Percentiles rank a stretch among this genome's conserved stretches.
These are phyloP conservation scores for Phylloscopus trochilus DNA, from an alignment of 2,113 vertebrate species.

Conservation along the genomic window DNA sequence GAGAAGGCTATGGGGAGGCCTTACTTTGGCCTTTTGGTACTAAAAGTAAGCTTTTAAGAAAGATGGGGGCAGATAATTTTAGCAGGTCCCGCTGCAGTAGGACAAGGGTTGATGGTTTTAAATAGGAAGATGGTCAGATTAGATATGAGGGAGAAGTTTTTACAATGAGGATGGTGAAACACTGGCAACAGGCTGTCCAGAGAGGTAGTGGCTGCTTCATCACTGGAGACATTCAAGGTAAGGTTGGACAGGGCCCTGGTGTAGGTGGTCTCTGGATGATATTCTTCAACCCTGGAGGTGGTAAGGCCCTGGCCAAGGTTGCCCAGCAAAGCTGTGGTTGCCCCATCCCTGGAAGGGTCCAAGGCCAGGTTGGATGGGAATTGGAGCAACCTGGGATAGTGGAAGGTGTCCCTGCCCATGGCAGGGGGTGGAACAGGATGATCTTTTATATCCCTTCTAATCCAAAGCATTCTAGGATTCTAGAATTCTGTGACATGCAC, in stretches of 20 bases:
- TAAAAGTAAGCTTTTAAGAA: not conserved
- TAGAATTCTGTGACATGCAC: not conserved
- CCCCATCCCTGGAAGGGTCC: not conserved
- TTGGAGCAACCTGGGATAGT: not conserved
- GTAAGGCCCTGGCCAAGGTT: accelerated
- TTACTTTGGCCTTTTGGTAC: not conserved
- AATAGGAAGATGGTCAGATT: not conserved
- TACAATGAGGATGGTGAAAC: not conserved
- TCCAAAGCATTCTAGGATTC: not conserved
- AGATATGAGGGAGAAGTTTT: not conserved
- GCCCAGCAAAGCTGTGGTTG: not conserved
- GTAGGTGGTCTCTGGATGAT: not conserved
- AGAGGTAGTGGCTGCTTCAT: not conserved
- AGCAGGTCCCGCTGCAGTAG: not conserved
- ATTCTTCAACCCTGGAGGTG: not conserved
- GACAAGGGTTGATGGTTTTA: not conserved
- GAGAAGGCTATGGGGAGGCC: not conserved
- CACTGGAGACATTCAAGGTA: not conserved
- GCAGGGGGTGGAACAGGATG: accelerated
- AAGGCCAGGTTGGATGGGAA: not conserved
- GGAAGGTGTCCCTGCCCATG: too few species aligned
- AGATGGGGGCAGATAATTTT: not conserved
- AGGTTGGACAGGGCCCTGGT: not conserved
- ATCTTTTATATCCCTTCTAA: not conserved
- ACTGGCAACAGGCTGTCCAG: not conserved